Evolutionary conservation across 2,888 invertebrate genomes (phyloP), one percentile per base, ranked within the genome.

Genomic region (Drosophila colorata): DNA sequence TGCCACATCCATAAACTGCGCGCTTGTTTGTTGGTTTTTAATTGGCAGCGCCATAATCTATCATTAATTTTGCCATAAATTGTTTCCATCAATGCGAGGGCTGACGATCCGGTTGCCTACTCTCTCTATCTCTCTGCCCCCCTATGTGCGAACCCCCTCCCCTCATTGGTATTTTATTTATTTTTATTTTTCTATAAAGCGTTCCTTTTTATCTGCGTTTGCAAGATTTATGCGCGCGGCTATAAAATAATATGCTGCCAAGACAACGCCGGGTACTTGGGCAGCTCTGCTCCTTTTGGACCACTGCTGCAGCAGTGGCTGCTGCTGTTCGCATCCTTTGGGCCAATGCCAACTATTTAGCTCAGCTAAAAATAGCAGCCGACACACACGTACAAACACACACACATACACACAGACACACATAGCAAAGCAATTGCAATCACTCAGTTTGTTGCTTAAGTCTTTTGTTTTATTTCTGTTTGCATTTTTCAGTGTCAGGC

Each of bases 401-500:
- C 37, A 31, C 11, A 49, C 13, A 49, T 1, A 46, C 48, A 41
- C 37, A 58, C 18, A 23, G 33, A 67, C 37, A 51, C 53, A 55
- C 64, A 74, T 43, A 48, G 70, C 86, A 74, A 76, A 86, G 88
- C 85, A 87, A 87, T 85, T 85, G 85, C 85, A 85, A 85, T 85
- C 85, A 85, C 85, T 85, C 85, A 85, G 85, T 85, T 85, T 82
- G 85, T 85, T 85, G 88, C 88, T 85, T 76, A 78, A 87, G 86
- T 86, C 85, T 87, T 85, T 85, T 85, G 88, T 87, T 87, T 85
- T 85, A 87, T 85, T 84, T 87, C 78, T 84, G 87, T 87, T 85
- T 84, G 84, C 84, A 87, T 87, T 84, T 85, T 87, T 84, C 88
- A 84, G 83, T 84, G 88, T 87, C 84, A 84, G 78, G 28, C 69